Conservation (phyloP, 2,113 vertebrate genomes). For the Collichthys lucidus region DNA sequence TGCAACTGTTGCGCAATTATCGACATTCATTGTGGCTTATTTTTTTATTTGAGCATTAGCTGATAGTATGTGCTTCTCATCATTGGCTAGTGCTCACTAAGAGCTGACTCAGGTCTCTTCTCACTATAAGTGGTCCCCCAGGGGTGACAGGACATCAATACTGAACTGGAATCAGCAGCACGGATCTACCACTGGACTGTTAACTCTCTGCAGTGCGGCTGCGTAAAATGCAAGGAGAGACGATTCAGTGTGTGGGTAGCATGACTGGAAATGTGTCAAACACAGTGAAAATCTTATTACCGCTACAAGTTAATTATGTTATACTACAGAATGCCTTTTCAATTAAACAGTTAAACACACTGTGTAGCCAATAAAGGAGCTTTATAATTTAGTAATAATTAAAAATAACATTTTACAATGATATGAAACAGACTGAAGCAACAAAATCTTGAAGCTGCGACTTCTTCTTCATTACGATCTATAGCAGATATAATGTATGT, state of each 20-base stretch:
- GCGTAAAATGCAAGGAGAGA: conserved; percentile 13
- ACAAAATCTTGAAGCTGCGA: background rate
- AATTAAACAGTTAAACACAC: no score
- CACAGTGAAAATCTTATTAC: background rate
- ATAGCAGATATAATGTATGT: background rate
- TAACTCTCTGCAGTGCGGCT: conserved; percentile 58
- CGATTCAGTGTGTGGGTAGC: background rate
- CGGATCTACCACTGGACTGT: conserved; percentile 59
- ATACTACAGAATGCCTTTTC: background rate
- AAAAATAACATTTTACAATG: background rate
- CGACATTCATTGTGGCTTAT: background rate
- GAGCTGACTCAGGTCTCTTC: conserved; percentile 69
- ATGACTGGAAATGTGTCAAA: background rate
- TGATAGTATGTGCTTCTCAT: conserved; percentile 54
- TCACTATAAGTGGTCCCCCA: conserved; percentile 65
- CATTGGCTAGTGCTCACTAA: conserved; percentile 47
- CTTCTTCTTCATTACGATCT: background rate
- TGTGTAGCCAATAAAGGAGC: no score
- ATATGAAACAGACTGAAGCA: background rate
- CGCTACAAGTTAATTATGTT: background rate
- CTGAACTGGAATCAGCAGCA: conserved; percentile 69
- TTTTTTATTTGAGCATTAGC: conserved; percentile 12
- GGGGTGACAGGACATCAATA: conserved; percentile 78
- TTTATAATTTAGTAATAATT: background rate
- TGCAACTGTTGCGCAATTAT: no score